Percentiles rank a stretch among this genome's conserved stretches.
Conservation (phyloP, 2,888 invertebrate genomes). For the Chloromyia formosa region DNA sequence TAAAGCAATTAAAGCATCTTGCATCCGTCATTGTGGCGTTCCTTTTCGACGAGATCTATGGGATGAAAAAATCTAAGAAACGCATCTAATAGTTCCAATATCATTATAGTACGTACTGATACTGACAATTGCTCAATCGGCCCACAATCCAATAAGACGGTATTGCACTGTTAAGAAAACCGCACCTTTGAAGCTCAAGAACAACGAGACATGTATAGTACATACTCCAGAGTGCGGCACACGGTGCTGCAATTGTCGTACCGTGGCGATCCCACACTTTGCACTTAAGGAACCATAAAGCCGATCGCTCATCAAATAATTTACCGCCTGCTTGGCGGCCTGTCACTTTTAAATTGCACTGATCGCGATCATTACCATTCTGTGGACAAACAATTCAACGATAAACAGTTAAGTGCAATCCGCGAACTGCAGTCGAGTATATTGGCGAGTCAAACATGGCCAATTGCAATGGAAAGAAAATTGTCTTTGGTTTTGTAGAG, state of each 20-base stretch:
- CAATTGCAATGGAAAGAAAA: too few relatives aligned
- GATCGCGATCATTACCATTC: conserved; percentile 40
- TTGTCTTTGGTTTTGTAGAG: too few relatives aligned
- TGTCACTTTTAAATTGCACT: conserved; percentile 40
- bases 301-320: conserved; percentile 39
- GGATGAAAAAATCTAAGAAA: conserved; percentile 6
- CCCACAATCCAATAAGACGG: conserved; percentile 16
- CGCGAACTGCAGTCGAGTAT: conserved; percentile 1
- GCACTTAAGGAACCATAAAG: conserved; percentile 18
- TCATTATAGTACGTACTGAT: neutral
- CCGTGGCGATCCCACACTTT: conserved; percentile 38
- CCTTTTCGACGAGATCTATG: neutral
- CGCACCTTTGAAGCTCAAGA: neutral
- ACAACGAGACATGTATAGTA: too few relatives aligned
- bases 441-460: neutral
- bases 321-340: conserved; percentile 40
- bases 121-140: conserved; percentile 20
- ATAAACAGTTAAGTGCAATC: conserved; percentile 11
- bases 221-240: too few relatives aligned
- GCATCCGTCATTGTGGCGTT: conserved; percentile 1
- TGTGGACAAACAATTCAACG: conserved; percentile 35
- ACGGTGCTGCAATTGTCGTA: neutral
- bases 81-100: neutral
- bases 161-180: conserved; percentile 20
- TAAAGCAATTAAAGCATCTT: conserved; percentile 24